phyloP scores from a whole-genome alignment of 2,113 vertebrate genomes.

The Mormyrus iriodes region DNA sequence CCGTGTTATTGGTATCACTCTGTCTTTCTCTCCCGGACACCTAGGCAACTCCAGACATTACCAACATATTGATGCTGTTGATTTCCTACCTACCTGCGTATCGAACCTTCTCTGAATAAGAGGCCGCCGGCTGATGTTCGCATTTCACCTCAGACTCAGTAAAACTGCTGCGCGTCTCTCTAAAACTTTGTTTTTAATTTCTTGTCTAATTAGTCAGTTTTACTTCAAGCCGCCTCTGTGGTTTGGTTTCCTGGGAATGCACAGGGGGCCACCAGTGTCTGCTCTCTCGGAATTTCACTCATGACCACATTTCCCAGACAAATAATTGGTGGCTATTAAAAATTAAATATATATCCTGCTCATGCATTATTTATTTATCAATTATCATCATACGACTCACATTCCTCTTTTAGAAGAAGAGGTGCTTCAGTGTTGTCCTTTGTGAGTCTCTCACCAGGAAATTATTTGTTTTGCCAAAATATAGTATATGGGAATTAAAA shows the following conservation, averaged over 20 bases:
- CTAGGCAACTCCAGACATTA: background rate
- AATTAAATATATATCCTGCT: conserved; percentile 1
- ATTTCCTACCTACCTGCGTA: background rate
- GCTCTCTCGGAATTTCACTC: background rate
- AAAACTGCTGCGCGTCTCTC: background rate
- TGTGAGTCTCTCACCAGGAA: background rate
- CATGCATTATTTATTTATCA: background rate
- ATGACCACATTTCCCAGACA: background rate
- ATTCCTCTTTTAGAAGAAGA: background rate
- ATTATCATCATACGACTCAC: background rate
- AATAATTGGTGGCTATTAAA: conserved; percentile 1
- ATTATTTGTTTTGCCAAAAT: background rate
- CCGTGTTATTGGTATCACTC: background rate
- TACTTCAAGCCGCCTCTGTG: background rate
- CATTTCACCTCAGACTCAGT: background rate
- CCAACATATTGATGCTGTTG: background rate
- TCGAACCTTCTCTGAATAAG: background rate
- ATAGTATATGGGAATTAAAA: background rate
- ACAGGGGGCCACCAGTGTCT: background rate
- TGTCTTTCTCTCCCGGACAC: background rate
- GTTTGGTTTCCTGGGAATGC: background rate
- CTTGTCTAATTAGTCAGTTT: background rate
- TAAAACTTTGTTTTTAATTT: background rate
- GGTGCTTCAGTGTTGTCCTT: background rate
- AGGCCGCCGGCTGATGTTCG: background rate